Evolutionary conservation across 2,113 vertebrate genomes (phyloP).

Genomic region (Caranx melampygus): DNA sequence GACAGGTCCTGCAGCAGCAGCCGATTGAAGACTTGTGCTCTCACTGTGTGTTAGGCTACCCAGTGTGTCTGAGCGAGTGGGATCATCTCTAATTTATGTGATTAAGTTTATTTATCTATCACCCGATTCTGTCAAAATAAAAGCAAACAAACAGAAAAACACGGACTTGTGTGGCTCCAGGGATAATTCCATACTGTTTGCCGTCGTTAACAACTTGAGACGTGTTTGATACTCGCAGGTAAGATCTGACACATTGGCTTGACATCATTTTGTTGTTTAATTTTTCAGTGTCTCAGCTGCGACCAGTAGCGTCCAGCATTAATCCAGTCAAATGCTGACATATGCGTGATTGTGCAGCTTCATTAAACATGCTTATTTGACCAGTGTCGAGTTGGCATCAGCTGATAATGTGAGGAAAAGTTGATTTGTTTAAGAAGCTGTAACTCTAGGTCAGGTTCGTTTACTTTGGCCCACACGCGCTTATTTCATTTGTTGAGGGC

Average conservation of each 20-base stretch:
- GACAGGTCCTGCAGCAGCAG: constrained; percentile 50
- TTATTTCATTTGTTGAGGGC: constrained; percentile 3
- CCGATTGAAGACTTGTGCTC: constrained; percentile 17
- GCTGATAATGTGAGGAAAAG: not conserved
- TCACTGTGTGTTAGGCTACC: not conserved
- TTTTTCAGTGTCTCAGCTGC: not conserved
- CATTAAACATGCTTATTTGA: not conserved
- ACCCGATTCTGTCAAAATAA: not conserved
- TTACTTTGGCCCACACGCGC: not conserved
- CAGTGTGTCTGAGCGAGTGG: not conserved
- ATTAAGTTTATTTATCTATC: not conserved
- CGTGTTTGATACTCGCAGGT: constrained; percentile 52
- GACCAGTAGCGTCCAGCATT: not conserved
- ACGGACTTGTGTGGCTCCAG: constrained; percentile 2
- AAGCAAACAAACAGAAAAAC: not conserved
- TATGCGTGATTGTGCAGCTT: constrained; percentile 25
- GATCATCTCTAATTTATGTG: not conserved
- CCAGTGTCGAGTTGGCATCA: not conserved
- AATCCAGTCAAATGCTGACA: constrained; percentile 23
- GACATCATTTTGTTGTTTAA: not conserved
- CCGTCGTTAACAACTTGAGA: constrained; percentile 19
- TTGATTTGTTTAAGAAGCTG: not conserved
- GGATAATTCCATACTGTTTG: not conserved
- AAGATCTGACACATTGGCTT: constrained; percentile 27
- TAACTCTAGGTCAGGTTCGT: not conserved